A percentile compares a stretch with the other conserved stretches of the same genome.
Evolutionary conservation across 2,113 vertebrate species (phyloP).

Genomic region (Nerophis lumbriciformis): DNA sequence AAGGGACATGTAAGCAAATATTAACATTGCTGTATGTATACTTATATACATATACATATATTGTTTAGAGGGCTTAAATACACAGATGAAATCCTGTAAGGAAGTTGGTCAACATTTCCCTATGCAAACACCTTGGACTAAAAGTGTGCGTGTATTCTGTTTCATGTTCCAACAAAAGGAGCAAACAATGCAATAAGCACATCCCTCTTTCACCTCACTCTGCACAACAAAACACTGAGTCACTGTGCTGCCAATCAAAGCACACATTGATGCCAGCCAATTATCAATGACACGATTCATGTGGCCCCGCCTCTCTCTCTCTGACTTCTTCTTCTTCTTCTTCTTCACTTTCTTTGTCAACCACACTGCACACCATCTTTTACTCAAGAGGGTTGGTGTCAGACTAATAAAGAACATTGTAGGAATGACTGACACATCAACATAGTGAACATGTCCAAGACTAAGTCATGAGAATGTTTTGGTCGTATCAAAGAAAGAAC

Average conservation of each 20-base stretch:
- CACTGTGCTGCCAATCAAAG: conserved; percentile 57
- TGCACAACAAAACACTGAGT: conserved; percentile 52
- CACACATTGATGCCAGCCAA: conserved; percentile 51
- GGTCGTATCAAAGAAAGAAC: too few species aligned
- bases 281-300: conserved; percentile 59
- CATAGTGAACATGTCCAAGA: too few species aligned
- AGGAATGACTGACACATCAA: too few species aligned
- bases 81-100: background rate
- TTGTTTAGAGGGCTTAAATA: background rate
- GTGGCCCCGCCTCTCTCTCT: conserved; percentile 24
- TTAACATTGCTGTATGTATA: too few species aligned
- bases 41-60: background rate
- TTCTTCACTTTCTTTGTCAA: conserved; percentile 11
- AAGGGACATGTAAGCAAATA: too few species aligned
- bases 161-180: conserved; percentile 5
- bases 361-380: too few species aligned
- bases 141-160: background rate
- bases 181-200: conserved; percentile 14
- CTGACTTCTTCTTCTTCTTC: conserved; percentile 14
- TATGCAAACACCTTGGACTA: background rate
- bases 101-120: background rate
- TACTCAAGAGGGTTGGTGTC: background rate
- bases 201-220: conserved; percentile 49
- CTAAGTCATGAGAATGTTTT: too few species aligned
- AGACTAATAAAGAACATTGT: too few species aligned